These are phyloP conservation scores for Diphyllodes magnificus DNA, from an alignment of 2,113 vertebrate species.

Conservation along the genomic window DNA sequence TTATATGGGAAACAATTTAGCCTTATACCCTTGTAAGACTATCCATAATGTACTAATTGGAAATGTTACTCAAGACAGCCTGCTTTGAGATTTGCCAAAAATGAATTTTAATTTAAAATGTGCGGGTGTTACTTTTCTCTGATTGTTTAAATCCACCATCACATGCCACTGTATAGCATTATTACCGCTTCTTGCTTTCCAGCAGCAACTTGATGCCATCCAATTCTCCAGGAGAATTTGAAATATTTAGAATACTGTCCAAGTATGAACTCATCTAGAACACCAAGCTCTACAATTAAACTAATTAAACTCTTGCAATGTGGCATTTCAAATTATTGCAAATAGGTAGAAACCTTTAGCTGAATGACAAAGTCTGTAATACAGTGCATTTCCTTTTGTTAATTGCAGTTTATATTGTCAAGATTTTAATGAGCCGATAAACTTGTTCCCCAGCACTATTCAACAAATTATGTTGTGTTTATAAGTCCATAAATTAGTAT, in stretches of 20 bases:
- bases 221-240: background rate
- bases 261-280: background rate
- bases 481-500: background rate
- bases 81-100: background rate
- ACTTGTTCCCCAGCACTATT: background rate
- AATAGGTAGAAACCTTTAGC: background rate
- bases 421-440: constrained; percentile 1
- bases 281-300: background rate
- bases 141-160: background rate
- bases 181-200: background rate
- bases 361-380: background rate
- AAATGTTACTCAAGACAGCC: background rate
- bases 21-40: background rate
- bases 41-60: background rate
- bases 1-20: background rate
- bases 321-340: background rate
- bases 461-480: background rate
- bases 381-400: background rate
- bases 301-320: background rate
- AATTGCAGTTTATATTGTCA: background rate
- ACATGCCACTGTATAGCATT: background rate
- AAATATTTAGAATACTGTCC: background rate
- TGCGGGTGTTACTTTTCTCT: background rate
- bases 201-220: background rate
- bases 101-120: background rate